Conservation (phyloP, 2,888 invertebrate species). For the Matsumyia berberina region DNA sequence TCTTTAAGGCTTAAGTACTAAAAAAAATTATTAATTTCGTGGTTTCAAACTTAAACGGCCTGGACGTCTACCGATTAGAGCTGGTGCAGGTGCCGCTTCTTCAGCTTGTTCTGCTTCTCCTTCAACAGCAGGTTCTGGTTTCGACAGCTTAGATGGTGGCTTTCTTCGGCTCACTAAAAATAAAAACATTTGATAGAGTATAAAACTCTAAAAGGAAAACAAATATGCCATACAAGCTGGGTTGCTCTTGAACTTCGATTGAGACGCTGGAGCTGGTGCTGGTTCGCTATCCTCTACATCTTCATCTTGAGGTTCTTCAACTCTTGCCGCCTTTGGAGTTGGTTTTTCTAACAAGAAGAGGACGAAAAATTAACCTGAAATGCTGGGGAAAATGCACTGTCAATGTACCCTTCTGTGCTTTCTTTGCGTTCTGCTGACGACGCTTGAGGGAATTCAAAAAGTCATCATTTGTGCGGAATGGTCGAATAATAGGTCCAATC, state of each 20-base stretch:
- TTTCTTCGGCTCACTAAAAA: constrained; percentile 81
- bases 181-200: not conserved
- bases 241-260: constrained; percentile 81
- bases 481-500: constrained; percentile 88
- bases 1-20: constrained; percentile 68
- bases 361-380: constrained; percentile 5
- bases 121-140: constrained; percentile 79
- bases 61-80: constrained; percentile 79
- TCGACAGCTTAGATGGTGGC: constrained; percentile 79
- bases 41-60: constrained; percentile 82
- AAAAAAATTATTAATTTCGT: constrained; percentile 80
- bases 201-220: too few relatives aligned
- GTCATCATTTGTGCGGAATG: constrained; percentile 92
- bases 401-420: constrained; percentile 83
- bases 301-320: constrained; percentile 77
- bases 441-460: constrained; percentile 90
- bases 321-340: constrained; percentile 79
- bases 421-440: constrained; percentile 89
- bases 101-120: constrained; percentile 82
- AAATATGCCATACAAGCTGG: constrained; percentile 82
- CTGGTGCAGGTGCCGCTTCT: constrained; percentile 80
- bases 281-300: constrained; percentile 80
- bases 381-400: not conserved
- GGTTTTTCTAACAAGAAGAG: constrained; percentile 79
- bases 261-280: constrained; percentile 78